Base-by-base conservation (phyloP, 2,113 vertebrate species). In the Steatornis caripensis region DNA sequence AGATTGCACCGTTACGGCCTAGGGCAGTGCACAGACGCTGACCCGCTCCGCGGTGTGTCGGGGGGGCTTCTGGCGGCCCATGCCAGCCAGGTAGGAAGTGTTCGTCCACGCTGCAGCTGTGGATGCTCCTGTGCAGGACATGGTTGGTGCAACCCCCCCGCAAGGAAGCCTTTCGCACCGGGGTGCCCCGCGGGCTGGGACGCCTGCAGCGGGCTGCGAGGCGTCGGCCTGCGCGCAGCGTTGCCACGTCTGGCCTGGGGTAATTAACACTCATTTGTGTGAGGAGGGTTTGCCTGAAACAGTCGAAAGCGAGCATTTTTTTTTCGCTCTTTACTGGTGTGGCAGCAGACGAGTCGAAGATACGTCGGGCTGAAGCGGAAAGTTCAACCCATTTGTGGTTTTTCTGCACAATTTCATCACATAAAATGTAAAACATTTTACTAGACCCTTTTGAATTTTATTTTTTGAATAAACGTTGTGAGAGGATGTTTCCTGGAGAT, bases 31-130 rank as follows among this genome's bases (percentile, higher is more conserved):
- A 4, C 41, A 3, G 13, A 4, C 5, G n/a, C 57, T 7, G 22
- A 9, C 21, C 60, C 6, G 0, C 21, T 45, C 27, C 9, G n/a
- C 3, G 10, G 8, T 1, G 9, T 5, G 16, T 11, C 2, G 2
- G 1, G 6, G 45, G 17, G 51, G 22, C 45, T 60, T 36, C 49
- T 17, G 75, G 21, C 15, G 41, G 5, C 11, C 37, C 24, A 0
- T 0, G 2, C 43, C 62, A 21, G 51, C 39, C 46, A 34, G n/a
- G 6, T 10, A 4, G 4, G 17, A 11, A 5, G 5, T 2, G 11
- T 9, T 7, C n/a, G 32, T 10, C 24, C 36, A 3, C 12, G 32
- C 4, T 22, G 53, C 30, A 8, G 76, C 36, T 20, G 21, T 1
- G 55, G 43, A 12, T 20, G 85, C 30, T 23, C 48, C 15, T 4